These are phyloP conservation scores for Tupaia chinensis DNA, from an alignment of 2,113 vertebrate genomes.

Conservation along the genomic window DNA sequence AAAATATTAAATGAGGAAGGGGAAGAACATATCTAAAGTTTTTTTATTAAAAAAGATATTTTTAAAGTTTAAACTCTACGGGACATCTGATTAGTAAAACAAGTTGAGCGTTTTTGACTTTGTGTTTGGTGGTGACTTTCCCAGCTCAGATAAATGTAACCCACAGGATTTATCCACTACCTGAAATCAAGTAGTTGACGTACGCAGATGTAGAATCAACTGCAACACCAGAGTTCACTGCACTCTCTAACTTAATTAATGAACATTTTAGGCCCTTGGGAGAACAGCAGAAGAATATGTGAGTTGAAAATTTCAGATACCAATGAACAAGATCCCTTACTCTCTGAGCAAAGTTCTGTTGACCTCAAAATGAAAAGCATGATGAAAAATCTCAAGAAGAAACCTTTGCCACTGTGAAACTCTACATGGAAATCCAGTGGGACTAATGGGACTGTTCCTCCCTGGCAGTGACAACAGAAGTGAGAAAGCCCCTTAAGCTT, in stretches of 20 bases:
- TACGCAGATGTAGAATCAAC: conserved; percentile 32
- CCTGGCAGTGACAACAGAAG: neutral
- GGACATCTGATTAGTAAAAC: conserved; percentile 55
- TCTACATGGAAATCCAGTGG: neutral
- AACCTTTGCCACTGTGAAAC: rapidly evolving
- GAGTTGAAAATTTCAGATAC: neutral
- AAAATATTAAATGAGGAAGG: conserved; percentile 69
- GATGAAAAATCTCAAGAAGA: neutral
- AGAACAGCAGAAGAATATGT: conserved; percentile 67
- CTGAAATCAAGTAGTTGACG: conserved; percentile 61
- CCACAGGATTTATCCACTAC: conserved; percentile 26
- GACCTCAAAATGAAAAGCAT: conserved; percentile 47
- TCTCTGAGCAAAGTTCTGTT: conserved; percentile 14
- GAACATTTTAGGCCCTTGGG: conserved; percentile 39
- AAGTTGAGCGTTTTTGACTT: conserved; percentile 60
- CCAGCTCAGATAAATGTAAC: conserved; percentile 67
- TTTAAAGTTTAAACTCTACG: conserved; percentile 30
- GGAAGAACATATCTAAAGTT: neutral
- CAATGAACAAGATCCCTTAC: neutral
- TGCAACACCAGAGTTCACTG: conserved; percentile 32
- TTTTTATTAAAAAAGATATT: neutral
- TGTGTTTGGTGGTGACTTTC: conserved; percentile 52
- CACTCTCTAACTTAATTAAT: conserved; percentile 38
- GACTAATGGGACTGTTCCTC: neutral
- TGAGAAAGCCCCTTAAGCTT: neutral